Evolutionary conservation across 2,797 vertebrate species (phyloP).

Genomic region (Hemibagrus guttatus): DNA sequence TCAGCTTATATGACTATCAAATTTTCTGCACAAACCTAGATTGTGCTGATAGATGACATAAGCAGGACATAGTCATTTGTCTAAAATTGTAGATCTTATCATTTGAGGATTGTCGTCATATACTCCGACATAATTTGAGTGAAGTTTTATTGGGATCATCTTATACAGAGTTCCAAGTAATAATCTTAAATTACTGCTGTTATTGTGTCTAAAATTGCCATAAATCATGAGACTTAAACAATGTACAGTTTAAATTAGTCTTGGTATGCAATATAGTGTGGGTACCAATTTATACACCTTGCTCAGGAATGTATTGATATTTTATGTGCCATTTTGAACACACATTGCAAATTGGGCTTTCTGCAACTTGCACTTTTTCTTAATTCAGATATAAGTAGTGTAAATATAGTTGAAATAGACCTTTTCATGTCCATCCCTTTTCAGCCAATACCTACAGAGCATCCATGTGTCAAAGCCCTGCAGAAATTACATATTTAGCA

Average conservation of each 20-base stretch:
- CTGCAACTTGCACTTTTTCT: background rate
- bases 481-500: conserved; percentile 46
- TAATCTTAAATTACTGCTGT: background rate
- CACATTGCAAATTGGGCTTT: background rate
- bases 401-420: conserved; percentile 12
- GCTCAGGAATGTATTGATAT: background rate
- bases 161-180: background rate
- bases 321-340: background rate
- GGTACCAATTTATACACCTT: background rate
- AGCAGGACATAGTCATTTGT: background rate
- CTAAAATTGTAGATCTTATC: background rate
- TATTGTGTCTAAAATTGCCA: background rate
- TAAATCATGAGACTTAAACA: background rate
- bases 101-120: background rate
- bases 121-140: background rate
- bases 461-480: background rate
- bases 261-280: background rate
- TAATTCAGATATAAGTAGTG: conserved; percentile 1
- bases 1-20: background rate
- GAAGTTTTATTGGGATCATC: background rate
- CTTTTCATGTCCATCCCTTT: conserved; percentile 10
- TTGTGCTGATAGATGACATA: background rate
- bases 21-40: background rate
- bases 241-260: background rate
- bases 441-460: conserved; percentile 17